Conservation (phyloP, 1,140 invertebrate genomes). For the Sitobion miscanthi region DNA sequence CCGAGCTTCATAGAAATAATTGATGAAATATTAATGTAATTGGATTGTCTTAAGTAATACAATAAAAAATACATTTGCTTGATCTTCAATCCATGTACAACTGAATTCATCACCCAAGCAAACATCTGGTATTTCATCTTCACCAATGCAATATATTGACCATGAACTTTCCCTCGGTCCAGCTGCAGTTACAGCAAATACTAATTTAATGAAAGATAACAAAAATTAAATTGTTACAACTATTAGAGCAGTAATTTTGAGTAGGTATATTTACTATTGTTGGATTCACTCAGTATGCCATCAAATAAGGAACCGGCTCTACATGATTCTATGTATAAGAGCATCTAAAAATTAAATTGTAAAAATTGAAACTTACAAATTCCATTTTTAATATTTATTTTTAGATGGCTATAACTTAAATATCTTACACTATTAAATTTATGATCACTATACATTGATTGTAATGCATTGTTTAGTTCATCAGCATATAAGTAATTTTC, state of each 20-base stretch:
- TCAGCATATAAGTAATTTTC: conserved; percentile 60
- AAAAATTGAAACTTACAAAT: neutral
- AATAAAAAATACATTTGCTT: conserved; percentile 19
- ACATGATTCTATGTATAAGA: conserved; percentile 73
- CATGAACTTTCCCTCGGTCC: conserved; percentile 30
- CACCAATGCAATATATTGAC: neutral
- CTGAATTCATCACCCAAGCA: conserved; percentile 40
- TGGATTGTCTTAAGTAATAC: neutral
- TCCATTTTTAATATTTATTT: neutral
- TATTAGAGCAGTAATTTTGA: neutral
- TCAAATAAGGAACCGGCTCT: conserved; percentile 75
- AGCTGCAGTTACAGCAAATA: conserved; percentile 20
- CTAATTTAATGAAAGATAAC: neutral
- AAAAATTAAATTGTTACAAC: neutral
- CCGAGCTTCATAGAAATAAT: neutral
- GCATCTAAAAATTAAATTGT: conserved; percentile 63
- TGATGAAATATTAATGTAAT: neutral
- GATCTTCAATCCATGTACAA: conserved; percentile 39
- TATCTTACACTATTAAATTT: conserved; percentile 59
- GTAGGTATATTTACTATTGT: conserved; percentile 64
- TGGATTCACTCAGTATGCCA: conserved; percentile 65
- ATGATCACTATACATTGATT: conserved; percentile 64
- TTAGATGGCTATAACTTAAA: neutral
- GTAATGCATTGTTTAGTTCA: conserved; percentile 62
- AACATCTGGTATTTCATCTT: neutral